Base-by-base conservation (phyloP, 2,888 invertebrate genomes). In the Noctua janthe region DNA sequence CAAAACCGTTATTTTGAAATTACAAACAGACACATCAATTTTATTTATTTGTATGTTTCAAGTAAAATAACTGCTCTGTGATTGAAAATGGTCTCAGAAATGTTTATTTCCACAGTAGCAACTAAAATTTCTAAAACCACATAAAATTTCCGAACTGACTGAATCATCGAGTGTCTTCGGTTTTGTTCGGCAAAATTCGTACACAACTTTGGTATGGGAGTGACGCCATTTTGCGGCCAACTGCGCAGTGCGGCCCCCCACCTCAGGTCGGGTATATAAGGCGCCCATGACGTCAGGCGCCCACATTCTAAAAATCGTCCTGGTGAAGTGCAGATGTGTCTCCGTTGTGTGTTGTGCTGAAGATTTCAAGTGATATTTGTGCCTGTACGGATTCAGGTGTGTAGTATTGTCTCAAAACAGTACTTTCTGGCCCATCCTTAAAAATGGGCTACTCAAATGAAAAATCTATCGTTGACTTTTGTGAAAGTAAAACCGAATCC, bases 401-500 rank as follows among this genome's bases (percentile, higher is more conserved):
- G 96, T 96, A 96, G 94, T 93, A 92, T 94, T 93, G 91, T 93
- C 91, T 91, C 92, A 92, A 93, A 92, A 92, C 94, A 94, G 93
- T 94, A 94, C 94, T 92, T 93, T 94, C 89, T 93, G 91, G 91
- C 92, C 93, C 88, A 82, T 76, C 84, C 76, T 89, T 89, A 92
- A 94, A 87, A 91, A 97, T 97, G 97, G 97, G 96, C 93, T 97
- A 96, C 94, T 91, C 92, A 86, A 95, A 95, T 90, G 96, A 97
- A 93, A 96, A 94, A 92, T 94, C 95, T 89, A 93, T 97, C 89
- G 97, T 95, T 89, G 97, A 96, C 90, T 97, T 96, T 94, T 96
- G 97, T 93, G 97, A 96, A 95, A 96, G 97, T 94, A 97, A 97
- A 97, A 97, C 97, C 59, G 97, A 97, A 93, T 97, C 97, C 92